Percentiles rank a stretch among this genome's conserved stretches.
Evolutionary conservation across 2,888 invertebrate genomes (phyloP).

Genomic region (Agrotis segetum): DNA sequence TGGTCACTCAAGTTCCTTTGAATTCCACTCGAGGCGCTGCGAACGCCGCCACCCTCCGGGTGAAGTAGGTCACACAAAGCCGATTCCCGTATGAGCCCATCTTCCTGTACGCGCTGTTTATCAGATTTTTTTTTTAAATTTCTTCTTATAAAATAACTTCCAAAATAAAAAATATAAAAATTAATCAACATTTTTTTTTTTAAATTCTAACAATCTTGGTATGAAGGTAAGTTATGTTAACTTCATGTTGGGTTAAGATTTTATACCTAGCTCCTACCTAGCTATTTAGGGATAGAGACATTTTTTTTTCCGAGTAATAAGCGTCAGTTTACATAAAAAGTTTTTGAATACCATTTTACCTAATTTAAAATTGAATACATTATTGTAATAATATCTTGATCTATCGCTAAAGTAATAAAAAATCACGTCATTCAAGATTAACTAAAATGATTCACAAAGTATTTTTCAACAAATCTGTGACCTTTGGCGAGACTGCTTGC

Average conservation of each 20-base stretch:
- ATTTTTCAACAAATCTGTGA: conserved; percentile 5
- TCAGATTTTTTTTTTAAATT: no score
- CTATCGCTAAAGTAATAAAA: background rate
- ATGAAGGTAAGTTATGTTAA: no score
- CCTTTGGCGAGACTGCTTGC: background rate
- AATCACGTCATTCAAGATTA: background rate
- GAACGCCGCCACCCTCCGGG: conserved; percentile 7
- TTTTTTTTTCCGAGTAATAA: background rate
- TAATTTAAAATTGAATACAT: background rate
- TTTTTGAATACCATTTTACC: background rate
- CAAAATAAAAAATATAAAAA: no score
- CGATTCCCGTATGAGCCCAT: no score
- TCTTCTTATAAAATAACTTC: no score
- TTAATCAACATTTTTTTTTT: no score
- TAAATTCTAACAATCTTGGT: no score
- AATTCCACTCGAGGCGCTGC: conserved; percentile 44
- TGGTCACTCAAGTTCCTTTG: conserved; percentile 58
- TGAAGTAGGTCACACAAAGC: no score
- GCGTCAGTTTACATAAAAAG: background rate
- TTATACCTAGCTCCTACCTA: background rate
- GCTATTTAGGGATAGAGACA: no score
- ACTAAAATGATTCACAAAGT: background rate
- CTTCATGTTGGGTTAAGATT: no score
- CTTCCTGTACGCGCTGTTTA: no score
- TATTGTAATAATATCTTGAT: background rate